Percentiles rank a stretch among this genome's conserved stretches.
Conservation (phyloP, 2,888 invertebrate genomes). For the Mactromeris polynyma region DNA sequence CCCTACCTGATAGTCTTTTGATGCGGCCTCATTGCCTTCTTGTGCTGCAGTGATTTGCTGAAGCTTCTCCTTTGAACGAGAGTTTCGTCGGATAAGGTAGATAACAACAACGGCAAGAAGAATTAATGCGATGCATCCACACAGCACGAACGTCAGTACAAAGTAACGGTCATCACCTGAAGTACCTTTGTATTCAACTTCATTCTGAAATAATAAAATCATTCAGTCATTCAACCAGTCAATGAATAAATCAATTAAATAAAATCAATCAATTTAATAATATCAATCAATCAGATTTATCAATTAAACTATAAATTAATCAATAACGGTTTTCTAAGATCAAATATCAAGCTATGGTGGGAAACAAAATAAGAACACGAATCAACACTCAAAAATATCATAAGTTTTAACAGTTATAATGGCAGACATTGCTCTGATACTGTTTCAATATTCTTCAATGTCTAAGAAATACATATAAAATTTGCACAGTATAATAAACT, state of each 20-base stretch:
- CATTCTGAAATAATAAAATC: slow-evolving; percentile 70
- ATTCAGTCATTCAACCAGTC: not conserved
- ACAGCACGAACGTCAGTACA: slow-evolving; percentile 89
- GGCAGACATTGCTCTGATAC: not conserved
- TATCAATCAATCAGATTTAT: not conserved
- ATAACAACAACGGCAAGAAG: slow-evolving; percentile 90
- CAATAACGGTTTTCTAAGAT: no score
- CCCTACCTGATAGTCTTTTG: slow-evolving; percentile 96
- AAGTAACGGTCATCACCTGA: slow-evolving; percentile 83
- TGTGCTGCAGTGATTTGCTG: slow-evolving; percentile 90
- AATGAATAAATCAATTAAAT: not conserved
- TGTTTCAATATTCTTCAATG: not conserved
- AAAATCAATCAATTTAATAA: not conserved
- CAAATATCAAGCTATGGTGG: no score
- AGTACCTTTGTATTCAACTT: slow-evolving; percentile 72
- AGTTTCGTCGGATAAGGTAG: slow-evolving; percentile 92
- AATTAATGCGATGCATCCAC: slow-evolving; percentile 90
- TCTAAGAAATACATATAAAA: not conserved
- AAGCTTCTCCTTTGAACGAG: slow-evolving; percentile 93
- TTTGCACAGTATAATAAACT: not conserved
- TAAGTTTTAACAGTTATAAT: not conserved
- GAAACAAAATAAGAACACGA: not conserved
- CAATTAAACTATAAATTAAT: no score
- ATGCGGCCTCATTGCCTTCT: slow-evolving; percentile 92
- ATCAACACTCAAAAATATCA: not conserved